phyloP scores from a whole-genome alignment of 92 coral and sea anemone genomes.

The Muricea muricata region DNA sequence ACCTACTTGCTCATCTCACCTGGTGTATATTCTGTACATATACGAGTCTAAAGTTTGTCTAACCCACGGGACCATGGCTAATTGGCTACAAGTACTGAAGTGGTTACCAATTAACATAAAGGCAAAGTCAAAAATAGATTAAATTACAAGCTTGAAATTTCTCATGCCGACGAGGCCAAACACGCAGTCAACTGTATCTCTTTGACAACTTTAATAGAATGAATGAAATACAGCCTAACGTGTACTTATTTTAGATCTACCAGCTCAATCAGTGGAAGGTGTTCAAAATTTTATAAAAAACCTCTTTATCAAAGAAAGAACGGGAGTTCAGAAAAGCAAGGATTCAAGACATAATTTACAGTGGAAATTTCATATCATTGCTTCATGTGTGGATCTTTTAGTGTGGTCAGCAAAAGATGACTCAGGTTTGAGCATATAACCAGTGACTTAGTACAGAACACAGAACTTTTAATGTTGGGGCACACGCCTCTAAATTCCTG shows the following conservation, averaged over 20 bases:
- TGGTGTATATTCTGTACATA: no score
- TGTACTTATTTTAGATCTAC: conserved; percentile 46
- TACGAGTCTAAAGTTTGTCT: no score
- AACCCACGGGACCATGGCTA: no score
- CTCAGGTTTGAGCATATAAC: conserved; percentile 54
- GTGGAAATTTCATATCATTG: conserved; percentile 90
- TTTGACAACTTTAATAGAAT: neutral
- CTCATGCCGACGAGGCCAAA: no score
- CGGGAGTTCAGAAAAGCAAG: conserved; percentile 79
- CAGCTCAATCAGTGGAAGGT: conserved; percentile 59
- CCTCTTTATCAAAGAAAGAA: conserved; percentile 71
- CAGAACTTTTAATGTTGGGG: neutral
- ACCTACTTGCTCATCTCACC: no score
- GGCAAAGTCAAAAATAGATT: no score
- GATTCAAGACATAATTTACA: conserved; percentile 58
- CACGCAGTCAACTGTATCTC: no score
- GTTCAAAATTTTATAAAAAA: conserved; percentile 79
- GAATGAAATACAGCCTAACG: neutral
- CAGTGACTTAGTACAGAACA: neutral
- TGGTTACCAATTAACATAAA: no score
- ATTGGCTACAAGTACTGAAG: no score
- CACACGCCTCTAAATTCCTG: no score
- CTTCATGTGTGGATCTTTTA: conserved; percentile 89
- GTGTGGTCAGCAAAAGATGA: conserved; percentile 94
- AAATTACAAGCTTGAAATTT: no score